These are phyloP conservation scores for Gymnocephalus cernua DNA, from an alignment of 2,113 vertebrate genomes.

Conservation along the genomic window DNA sequence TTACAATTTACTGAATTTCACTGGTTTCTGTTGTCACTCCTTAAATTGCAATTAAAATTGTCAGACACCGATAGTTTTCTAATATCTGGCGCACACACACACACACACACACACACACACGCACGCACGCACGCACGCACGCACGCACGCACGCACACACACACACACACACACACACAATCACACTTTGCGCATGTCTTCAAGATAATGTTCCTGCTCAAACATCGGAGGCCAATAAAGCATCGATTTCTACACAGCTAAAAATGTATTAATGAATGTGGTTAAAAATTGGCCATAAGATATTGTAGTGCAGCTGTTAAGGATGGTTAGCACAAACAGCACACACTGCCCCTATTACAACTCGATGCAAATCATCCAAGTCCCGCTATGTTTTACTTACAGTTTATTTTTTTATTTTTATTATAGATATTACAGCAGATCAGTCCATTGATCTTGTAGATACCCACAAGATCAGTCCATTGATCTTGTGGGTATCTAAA, in stretches of 20 bases:
- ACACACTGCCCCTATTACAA: background rate
- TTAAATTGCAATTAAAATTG: background rate
- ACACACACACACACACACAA: background rate
- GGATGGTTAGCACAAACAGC: slow-evolving; percentile 2
- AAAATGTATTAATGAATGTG: background rate
- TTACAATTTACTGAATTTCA: background rate
- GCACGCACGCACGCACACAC: background rate
- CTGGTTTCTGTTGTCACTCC: background rate
- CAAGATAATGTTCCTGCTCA: background rate
- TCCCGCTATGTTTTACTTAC: background rate
- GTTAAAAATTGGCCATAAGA: slow-evolving; percentile 11
- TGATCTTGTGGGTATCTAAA: background rate
- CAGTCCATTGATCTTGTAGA: background rate
- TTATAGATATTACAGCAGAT: background rate
- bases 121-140: background rate
- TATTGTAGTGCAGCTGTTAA: background rate
- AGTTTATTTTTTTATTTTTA: too few species aligned
- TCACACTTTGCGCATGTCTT: background rate
- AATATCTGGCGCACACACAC: background rate
- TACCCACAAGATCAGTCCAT: background rate
- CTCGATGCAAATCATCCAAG: slow-evolving; percentile 24
- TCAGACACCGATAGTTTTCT: too few species aligned
- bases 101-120: background rate
- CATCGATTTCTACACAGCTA: slow-evolving; percentile 23
- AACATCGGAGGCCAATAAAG: slow-evolving; percentile 20